A percentile compares a stretch with the other conserved stretches of the same genome.
phyloP scores from a whole-genome alignment of 2,888 invertebrate genomes.

The Meganola albula region DNA sequence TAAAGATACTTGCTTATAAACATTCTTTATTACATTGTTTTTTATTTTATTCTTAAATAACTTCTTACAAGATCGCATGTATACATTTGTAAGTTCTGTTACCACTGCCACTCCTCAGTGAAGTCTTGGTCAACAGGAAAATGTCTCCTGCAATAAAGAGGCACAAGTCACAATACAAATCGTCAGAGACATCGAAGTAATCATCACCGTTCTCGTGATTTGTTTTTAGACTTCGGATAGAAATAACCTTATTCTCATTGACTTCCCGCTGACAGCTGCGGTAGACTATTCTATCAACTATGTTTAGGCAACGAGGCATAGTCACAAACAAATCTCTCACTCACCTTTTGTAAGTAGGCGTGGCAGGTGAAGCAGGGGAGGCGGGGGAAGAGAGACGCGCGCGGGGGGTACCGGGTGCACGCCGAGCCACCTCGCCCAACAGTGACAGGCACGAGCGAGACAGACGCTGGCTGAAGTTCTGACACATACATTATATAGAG shows the following conservation, averaged over 20 bases:
- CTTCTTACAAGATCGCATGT: conserved; percentile 13
- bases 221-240: no score
- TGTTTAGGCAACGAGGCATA: no score
- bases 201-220: no score
- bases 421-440: conserved; percentile 63
- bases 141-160: conserved; percentile 55
- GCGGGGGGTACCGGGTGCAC: conserved; percentile 40
- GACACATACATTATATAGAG: conserved; percentile 4
- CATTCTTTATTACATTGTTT: no score
- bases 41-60: conserved; percentile 16
- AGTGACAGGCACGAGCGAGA: conserved; percentile 67
- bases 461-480: conserved; percentile 73
- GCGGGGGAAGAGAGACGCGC: conserved; percentile 34
- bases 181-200: no score
- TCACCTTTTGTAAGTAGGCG: conserved; percentile 30
- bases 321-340: no score
- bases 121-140: conserved; percentile 58
- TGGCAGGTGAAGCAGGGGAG: conserved; percentile 41
- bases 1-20: no score
- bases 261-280: no score
- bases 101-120: conserved; percentile 67
- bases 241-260: no score
- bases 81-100: conserved; percentile 14
- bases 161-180: no score
- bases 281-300: no score